phyloP scores from a whole-genome alignment of 2,797 vertebrate species.

The Poliocrania exsul region DNA sequence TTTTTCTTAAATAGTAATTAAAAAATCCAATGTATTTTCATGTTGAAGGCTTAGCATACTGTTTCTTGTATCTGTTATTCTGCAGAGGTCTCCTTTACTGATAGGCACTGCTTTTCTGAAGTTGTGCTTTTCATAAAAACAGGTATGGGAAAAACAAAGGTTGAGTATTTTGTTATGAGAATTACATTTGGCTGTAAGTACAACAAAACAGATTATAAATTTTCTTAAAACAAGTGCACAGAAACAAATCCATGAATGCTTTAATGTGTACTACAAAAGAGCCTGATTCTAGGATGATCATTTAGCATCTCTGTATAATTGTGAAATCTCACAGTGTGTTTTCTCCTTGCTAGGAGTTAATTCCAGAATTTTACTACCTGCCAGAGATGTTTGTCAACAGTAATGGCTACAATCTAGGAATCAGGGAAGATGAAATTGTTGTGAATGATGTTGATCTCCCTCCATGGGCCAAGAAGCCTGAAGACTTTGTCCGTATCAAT shows the following conservation, averaged over 20 bases:
- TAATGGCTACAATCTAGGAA: conserved; percentile 90
- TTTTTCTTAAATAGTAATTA: neutral
- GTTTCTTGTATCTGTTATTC: neutral
- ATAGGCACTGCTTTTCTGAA: neutral
- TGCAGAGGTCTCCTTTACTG: neutral
- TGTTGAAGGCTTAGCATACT: neutral
- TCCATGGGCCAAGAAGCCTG: conserved; percentile 94
- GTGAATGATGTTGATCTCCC: conserved; percentile 94
- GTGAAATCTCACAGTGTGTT: neutral
- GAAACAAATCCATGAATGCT: neutral
- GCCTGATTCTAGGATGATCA: neutral
- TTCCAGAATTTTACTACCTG: conserved; percentile 98
- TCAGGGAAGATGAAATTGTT: conserved; percentile 86
- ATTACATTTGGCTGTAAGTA: neutral
- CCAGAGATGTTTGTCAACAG: conserved; percentile 99
- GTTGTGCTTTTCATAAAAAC: neutral
- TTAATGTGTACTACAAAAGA: neutral
- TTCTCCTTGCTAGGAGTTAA: conserved; percentile 85
- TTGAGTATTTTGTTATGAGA: neutral
- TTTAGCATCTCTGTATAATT: neutral
- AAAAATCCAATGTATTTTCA: neutral
- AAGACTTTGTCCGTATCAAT: conserved; percentile 96
- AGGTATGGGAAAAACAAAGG: neutral
- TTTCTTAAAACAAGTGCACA: neutral
- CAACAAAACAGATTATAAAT: neutral